A percentile compares a stretch with the other conserved stretches of the same genome.
Evolutionary conservation across 2,888 invertebrate species (phyloP).

Genomic region (Polydesmus complanatus): DNA sequence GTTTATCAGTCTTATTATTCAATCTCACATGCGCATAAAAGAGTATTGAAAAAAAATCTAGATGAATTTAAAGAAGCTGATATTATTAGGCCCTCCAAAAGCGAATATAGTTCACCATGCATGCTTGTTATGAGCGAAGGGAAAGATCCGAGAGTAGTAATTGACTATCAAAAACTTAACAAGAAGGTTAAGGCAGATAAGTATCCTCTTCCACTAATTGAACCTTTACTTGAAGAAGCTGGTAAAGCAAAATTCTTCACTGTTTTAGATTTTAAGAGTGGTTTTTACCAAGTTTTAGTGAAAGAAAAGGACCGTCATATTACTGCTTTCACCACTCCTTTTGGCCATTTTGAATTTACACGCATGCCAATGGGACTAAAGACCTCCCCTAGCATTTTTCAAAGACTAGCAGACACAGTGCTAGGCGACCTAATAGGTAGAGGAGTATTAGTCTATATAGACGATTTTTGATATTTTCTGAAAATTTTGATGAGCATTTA

Average conservation of each 20-base stretch:
- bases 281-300: conserved; percentile 17
- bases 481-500: too few species aligned
- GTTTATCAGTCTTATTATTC: too few species aligned
- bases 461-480: too few species aligned
- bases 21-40: not conserved
- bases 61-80: not conserved
- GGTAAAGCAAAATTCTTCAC: conserved; percentile 23
- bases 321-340: conserved; percentile 16
- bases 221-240: conserved; percentile 18
- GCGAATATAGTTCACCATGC: too few species aligned
- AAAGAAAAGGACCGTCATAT: conserved; percentile 10
- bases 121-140: too few species aligned
- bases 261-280: conserved; percentile 25
- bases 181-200: not conserved
- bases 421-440: conserved; percentile 15
- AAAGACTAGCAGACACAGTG: conserved; percentile 18
- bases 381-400: conserved; percentile 18
- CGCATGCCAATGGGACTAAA: conserved; percentile 17
- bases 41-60: not conserved
- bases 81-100: too few species aligned
- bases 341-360: conserved; percentile 17
- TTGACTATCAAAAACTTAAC: not conserved
- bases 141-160: not conserved
- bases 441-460: not conserved
- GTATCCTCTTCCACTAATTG: conserved; percentile 4